Conservation (phyloP, 2,888 invertebrate species). For the Phortica magna region DNA sequence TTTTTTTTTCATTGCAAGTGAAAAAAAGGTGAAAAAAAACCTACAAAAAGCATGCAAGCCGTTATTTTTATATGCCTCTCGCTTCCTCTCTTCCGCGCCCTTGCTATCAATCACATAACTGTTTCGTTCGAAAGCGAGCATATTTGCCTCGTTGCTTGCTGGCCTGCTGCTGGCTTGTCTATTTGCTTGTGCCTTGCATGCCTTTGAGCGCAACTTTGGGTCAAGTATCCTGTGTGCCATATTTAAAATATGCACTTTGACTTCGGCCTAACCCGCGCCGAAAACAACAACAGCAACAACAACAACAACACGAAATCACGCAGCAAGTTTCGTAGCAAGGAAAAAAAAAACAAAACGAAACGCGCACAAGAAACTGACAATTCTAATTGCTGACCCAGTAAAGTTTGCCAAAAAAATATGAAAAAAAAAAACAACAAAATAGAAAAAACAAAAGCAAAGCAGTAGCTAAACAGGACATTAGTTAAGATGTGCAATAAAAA, state of each 20-base stretch:
- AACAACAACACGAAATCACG: background rate
- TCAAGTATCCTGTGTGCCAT: conserved; percentile 47
- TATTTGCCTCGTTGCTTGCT: conserved; percentile 16
- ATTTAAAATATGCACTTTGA: conserved; percentile 42
- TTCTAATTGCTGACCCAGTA: conserved; percentile 22
- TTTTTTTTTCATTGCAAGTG: too few relatives aligned
- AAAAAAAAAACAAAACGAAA: background rate
- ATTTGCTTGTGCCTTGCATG: background rate
- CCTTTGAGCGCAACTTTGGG: conserved; percentile 41
- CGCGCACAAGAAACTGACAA: conserved; percentile 1
- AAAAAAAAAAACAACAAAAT: background rate
- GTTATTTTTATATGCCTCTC: background rate
- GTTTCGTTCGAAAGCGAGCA: background rate
- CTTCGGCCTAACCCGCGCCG: background rate
- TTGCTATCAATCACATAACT: background rate
- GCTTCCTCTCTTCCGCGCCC: background rate
- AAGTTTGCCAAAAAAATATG: background rate
- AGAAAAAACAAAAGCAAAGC: background rate
- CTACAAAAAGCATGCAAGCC: background rate
- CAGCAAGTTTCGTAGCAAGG: background rate
- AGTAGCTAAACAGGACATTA: background rate
- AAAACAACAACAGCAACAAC: background rate
- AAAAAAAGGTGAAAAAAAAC: too few relatives aligned
- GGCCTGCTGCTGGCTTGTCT: conserved; percentile 15
- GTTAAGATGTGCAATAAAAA: background rate